Evolutionary conservation across 2,113 vertebrate genomes (phyloP), one percentile per base, ranked within the genome.

Genomic region (Excalfactoria chinensis): DNA sequence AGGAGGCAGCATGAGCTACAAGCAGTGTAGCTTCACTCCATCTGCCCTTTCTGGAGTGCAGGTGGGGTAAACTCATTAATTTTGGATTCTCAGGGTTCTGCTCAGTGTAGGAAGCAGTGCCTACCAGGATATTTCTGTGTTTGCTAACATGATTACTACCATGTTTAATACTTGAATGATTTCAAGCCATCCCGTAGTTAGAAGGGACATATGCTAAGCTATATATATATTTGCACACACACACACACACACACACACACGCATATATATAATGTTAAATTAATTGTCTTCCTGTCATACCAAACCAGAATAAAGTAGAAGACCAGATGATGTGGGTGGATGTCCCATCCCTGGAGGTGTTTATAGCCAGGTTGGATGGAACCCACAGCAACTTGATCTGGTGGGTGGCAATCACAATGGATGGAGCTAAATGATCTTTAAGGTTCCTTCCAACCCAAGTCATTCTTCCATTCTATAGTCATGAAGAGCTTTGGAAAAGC

Each of bases 251-350:
- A n/a, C n/a, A n/a, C n/a, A n/a, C n/a, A n/a, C n/a, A n/a, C n/a
- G n/a, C n/a, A 49, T 20, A 44, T 20, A 49, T 11, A 51, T 16
- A 28, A 41, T 7, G 37, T 9, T 49, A 79, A 92, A 37, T 59
- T 48, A 21, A 44, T 75, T 70, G 77, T 82, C 87, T 92, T 64
- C 51, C 68, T 77, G 76, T 88, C 85, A 91, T 69, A 28, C 46
- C 87, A 89, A 67, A 68, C 34, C 34, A 21, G 68, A 63, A 40
- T 18, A 73, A 82, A 90, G 35, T 56, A 90, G 80, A 40, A 72
- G 59, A 4, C 55, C 63, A 86, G 93, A 43, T 40, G 41, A 34
- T 7, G 17, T 11, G 17, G 28, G 53, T 32, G 30, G 17, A 56
- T 56, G 53, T 32, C 53, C 53, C 53, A 19, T 32, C 53, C 30